Base-by-base conservation (phyloP, 2,888 invertebrate species). In the Acanthococcus lagerstroemiae region DNA sequence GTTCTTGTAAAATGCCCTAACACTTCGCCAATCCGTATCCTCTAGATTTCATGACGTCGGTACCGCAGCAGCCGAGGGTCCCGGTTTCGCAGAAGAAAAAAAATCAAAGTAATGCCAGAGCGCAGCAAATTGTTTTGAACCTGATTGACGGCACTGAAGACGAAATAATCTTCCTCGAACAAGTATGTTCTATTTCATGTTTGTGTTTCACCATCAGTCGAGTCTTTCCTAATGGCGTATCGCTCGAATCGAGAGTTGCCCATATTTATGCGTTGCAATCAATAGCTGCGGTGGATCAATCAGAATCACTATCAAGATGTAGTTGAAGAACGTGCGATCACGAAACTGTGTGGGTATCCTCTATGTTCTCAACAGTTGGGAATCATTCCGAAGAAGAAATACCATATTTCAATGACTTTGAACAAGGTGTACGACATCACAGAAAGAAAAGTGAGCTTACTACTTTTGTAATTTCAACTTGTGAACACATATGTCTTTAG, bases 401-500 rank as follows among this genome's bases (percentile, higher is more conserved):
- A 86, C 76, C 82, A 84, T 69, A 94, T 95, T 75, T 90, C 88
- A 0, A 79, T 83, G 3, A 83, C 81, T 72, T 82, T 80, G 0
- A 93, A 93, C 73, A 91, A 88, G 78, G 88, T 95, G 0, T 94
- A 87, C 73, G 93, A 95, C 74, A 84, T 94, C 7, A 88, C 88
- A 3, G 84, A 85, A 65, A 82, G 92, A 70, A 94, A 85, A 75
- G 80, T 79, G 72, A 71, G 67, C 9, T 2, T 3, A 44, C n/a
- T 19, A 45, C 50, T 57, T 15, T 26, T 17, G 24, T 7, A n/a
- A n/a, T 22, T 67, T 2, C 46, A 17, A 4, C 27, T 26, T 27
- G 27, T 26, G 19, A n/a, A 37, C 63, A 3, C 46, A 17, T 26
- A 27, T 27, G 27, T 3, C 24, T 60, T 21, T 19, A 19, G 2